Conservation (phyloP, 35 echinoderm and acorn worm genomes). For the Lytechinus variegatus region DNA sequence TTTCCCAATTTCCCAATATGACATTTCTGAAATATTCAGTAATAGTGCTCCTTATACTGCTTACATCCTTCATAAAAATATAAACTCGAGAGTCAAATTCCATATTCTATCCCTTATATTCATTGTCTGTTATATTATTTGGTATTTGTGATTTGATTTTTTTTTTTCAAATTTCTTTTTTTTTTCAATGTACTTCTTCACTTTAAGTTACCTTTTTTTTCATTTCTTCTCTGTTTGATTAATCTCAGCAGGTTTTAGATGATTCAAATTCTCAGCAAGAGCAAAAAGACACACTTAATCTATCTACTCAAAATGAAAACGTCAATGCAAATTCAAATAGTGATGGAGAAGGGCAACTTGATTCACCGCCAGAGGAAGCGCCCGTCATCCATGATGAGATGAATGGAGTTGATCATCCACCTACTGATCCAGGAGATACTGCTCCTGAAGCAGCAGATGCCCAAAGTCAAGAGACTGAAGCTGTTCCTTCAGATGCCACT, state of each 20-base stretch:
- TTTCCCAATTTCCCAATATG: too few species aligned
- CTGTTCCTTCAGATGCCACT: neutral
- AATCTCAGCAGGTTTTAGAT: neutral
- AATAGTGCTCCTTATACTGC: too few species aligned
- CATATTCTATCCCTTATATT: too few species aligned
- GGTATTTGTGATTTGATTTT: too few species aligned
- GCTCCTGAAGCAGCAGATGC: neutral
- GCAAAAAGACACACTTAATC: neutral
- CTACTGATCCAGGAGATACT: neutral
- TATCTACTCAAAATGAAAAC: neutral
- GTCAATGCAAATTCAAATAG: neutral
- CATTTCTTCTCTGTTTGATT: neutral
- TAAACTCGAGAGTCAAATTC: too few species aligned
- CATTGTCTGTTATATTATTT: too few species aligned
- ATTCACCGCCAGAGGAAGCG: neutral
- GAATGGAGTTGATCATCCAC: neutral
- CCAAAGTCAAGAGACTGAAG: neutral
- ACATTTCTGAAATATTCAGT: too few species aligned
- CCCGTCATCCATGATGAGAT: neutral
- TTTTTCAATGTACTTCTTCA: neutral
- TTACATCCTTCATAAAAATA: too few species aligned
- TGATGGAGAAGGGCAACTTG: neutral
- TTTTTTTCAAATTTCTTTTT: too few species aligned
- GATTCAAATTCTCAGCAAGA: neutral
- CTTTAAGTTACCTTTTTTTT: neutral